A percentile compares a stretch with the other conserved stretches of the same genome.
These are phyloP conservation scores for Telmatochromis sp. DNA, from an alignment of 2,113 vertebrate genomes.

Conservation along the genomic window DNA sequence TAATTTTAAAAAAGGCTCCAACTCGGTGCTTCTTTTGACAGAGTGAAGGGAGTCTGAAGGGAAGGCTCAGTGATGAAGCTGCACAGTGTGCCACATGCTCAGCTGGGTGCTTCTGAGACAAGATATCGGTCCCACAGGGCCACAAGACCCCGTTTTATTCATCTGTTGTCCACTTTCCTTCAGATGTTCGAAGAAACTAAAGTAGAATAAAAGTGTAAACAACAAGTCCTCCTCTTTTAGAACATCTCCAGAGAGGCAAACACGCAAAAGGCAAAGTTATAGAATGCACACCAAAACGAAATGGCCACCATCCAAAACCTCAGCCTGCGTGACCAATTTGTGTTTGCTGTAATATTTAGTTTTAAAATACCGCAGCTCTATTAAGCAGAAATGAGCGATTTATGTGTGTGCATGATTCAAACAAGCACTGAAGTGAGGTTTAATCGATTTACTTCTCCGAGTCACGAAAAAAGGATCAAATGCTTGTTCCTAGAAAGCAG, in stretches of 20 bases:
- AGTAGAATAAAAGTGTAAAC: neutral
- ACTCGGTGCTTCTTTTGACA: neutral
- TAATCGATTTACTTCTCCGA: conserved; percentile 30
- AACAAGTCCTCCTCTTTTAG: neutral
- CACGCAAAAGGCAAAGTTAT: neutral
- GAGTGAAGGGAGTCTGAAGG: neutral
- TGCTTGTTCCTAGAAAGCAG: neutral
- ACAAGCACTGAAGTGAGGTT: conserved; percentile 28
- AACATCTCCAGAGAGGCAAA: neutral
- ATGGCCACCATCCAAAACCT: conserved; percentile 16
- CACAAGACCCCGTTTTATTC: neutral
- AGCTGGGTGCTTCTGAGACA: neutral
- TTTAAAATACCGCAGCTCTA: conserved; percentile 42
- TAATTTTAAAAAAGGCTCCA: conserved; percentile 3
- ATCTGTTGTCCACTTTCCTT: neutral
- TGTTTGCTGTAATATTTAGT: conserved; percentile 38
- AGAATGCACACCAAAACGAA: neutral
- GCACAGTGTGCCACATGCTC: neutral
- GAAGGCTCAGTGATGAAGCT: neutral
- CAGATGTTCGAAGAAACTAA: neutral
- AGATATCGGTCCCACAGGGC: neutral
- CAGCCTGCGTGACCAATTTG: conserved; percentile 16
- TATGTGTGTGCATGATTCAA: conserved; percentile 37
- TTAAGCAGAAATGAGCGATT: conserved; percentile 50
- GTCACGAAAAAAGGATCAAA: conserved; percentile 7